Conservation (phyloP, 2,888 invertebrate genomes). For the Leucophenga maculata region DNA sequence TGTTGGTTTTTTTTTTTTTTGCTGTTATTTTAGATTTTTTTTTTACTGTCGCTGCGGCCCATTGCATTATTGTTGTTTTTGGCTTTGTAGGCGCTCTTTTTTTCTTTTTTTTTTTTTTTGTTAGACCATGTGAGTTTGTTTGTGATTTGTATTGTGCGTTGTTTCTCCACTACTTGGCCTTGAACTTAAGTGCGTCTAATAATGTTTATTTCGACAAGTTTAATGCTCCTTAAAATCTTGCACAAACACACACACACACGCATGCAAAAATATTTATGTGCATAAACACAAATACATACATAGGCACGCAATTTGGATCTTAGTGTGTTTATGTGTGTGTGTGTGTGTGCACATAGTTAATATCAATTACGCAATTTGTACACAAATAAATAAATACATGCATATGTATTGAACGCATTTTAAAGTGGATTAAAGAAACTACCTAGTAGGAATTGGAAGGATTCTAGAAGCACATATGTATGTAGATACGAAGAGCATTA, state of each 20-base stretch:
- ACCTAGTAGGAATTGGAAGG: neutral
- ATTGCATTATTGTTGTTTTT: neutral
- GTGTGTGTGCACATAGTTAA: too few relatives aligned
- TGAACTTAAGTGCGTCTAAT: conserved; percentile 56
- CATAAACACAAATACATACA: too few relatives aligned
- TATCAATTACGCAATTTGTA: too few relatives aligned
- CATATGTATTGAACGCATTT: neutral
- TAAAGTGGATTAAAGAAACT: neutral
- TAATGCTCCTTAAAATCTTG: conserved; percentile 45
- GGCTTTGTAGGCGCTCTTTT: neutral
- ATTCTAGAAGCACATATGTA: too few relatives aligned
- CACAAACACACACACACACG: conserved; percentile 35
- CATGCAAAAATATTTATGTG: conserved; percentile 26
- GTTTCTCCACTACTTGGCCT: conserved; percentile 49
- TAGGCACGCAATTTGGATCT: conserved; percentile 58
- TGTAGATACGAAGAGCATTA: too few relatives aligned
- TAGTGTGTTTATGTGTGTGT: conserved; percentile 22
- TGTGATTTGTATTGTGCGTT: conserved; percentile 3
- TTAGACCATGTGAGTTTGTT: neutral
- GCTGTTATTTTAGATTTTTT: neutral
- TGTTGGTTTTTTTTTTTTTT: conserved; percentile 39
- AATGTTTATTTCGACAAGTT: conserved; percentile 18
- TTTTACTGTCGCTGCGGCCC: neutral
- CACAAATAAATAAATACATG: too few relatives aligned
- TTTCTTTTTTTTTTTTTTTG: neutral